phyloP scores from a whole-genome alignment of 1,140 invertebrate species.

The Leptinotarsa texana region DNA sequence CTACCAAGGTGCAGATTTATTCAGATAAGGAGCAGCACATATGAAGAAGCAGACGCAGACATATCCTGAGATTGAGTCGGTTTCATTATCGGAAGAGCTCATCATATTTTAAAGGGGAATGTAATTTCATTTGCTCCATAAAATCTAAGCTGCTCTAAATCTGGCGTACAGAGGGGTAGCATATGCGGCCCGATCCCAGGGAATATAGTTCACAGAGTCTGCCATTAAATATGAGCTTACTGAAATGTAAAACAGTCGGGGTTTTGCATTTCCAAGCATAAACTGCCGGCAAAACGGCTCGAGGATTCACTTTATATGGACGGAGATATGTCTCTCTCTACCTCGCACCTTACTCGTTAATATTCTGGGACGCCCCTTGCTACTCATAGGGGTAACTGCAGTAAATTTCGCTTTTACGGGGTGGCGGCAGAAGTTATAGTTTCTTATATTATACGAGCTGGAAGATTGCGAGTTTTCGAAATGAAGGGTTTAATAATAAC shows the following conservation, averaged over 20 bases:
- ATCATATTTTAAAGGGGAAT: slow-evolving; percentile 57
- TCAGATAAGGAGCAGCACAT: not conserved
- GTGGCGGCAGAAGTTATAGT: not conserved
- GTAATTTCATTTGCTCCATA: slow-evolving; percentile 58
- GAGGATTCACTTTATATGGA: slow-evolving; percentile 55
- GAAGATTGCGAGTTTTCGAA: too few species aligned
- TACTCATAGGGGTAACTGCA: slow-evolving; percentile 11
- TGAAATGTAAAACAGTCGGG: slow-evolving; percentile 57
- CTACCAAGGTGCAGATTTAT: not conserved
- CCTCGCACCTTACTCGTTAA: slow-evolving; percentile 44
- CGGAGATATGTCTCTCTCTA: slow-evolving; percentile 40
- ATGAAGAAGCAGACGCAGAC: slow-evolving; percentile 9
- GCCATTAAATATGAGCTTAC: slow-evolving; percentile 58
- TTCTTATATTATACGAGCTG: too few species aligned
- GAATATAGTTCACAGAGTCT: slow-evolving; percentile 54
- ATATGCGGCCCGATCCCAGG: slow-evolving; percentile 50
- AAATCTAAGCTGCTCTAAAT: slow-evolving; percentile 57
- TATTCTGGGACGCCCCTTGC: slow-evolving; percentile 23
- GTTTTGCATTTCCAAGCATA: slow-evolving; percentile 57
- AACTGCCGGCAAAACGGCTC: slow-evolving; percentile 56
- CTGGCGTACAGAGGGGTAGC: slow-evolving; percentile 50
- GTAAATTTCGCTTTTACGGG: not conserved
- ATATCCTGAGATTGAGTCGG: slow-evolving; percentile 50
- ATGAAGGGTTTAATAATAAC: too few species aligned
- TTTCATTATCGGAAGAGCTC: slow-evolving; percentile 57